phyloP scores from a whole-genome alignment of 2,888 invertebrate species.

The Azorinus chamasolen region DNA sequence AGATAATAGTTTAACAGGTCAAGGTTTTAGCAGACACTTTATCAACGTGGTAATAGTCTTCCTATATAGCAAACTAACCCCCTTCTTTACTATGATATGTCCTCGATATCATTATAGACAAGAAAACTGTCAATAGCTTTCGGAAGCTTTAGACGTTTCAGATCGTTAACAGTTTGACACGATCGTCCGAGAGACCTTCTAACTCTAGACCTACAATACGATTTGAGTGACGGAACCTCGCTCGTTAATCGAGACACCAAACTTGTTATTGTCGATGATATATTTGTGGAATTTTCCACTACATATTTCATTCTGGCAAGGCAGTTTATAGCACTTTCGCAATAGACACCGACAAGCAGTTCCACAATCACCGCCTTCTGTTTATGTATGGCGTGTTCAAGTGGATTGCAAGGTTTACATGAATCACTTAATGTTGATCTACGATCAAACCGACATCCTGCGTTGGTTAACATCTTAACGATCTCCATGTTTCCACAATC shows the following conservation, averaged over 20 bases:
- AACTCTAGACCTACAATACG: conserved; percentile 71
- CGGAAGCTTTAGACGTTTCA: conserved; percentile 72
- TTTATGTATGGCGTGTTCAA: conserved; percentile 79
- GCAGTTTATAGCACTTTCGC: conserved; percentile 71
- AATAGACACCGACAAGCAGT: conserved; percentile 76
- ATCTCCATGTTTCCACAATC: conserved; percentile 77
- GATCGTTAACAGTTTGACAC: conserved; percentile 55
- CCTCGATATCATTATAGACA: conserved; percentile 71
- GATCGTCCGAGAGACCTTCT: conserved; percentile 66
- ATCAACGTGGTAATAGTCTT: too few relatives aligned
- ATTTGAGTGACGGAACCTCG: conserved; percentile 69
- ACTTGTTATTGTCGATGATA: conserved; percentile 28
- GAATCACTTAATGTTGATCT: conserved; percentile 93
- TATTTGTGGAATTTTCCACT: conserved; percentile 19
- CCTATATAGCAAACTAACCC: too few relatives aligned
- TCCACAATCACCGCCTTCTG: conserved; percentile 71
- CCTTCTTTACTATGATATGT: too few relatives aligned
- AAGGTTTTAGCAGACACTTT: too few relatives aligned
- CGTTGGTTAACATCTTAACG: conserved; percentile 88
- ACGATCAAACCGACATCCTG: conserved; percentile 96
- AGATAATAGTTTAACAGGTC: too few relatives aligned
- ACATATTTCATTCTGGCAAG: conserved; percentile 40
- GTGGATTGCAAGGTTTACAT: conserved; percentile 77
- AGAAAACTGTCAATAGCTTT: conserved; percentile 70
- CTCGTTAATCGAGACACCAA: conserved; percentile 27